Evolutionary conservation across 2,797 vertebrate genomes (phyloP), one percentile per base, ranked within the genome.

Genomic region (Macropus fuliginosus): DNA sequence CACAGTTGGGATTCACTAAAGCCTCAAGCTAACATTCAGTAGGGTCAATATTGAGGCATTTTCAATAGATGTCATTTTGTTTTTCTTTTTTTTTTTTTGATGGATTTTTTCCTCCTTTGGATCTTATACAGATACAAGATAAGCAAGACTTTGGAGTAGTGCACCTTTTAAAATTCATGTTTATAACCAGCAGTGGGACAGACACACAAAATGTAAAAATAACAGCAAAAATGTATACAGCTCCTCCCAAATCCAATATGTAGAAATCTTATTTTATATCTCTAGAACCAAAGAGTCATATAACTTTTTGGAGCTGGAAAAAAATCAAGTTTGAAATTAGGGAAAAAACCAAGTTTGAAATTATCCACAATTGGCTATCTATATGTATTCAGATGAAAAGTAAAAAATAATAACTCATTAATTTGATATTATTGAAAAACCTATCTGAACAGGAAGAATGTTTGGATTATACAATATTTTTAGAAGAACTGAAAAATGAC

Each of bases 281-380:
- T 40, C 81, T 59, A 1, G 16, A 90, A 90, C n/a, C 18, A 40
- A 40, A 66, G 66, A 40, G 18, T 92, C 62, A 62, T 10, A 89
- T 93, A 74, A 87, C 21, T 87, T 54, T 52, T 94, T 81, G 18
- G 46, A 93, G 40, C 29, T 66, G 56, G 56, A 94, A 95, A 93
- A 6, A 50, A 54, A 57, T 29, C 81, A 55, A 92, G 94, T 97
- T 93, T 94, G 91, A 91, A 95, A 92, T 56, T 95, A 96, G 52
- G 52, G 52, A 52, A 95, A 93, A 50, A 54, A 57, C 34, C 81
- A 55, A 92, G 94, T 97, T 93, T 94, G 91, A 91, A 95, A 92
- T 56, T 95, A 96, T 93, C 27, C 74, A 94, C 34, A 74, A 0
- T 5, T 74, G 14, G 13, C 4, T n/a, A 92, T 27, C 52, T 66